Evolutionary conservation across 2,797 vertebrate species (phyloP), one percentile per base, ranked within the genome.

Genomic region (Natrix natrix): DNA sequence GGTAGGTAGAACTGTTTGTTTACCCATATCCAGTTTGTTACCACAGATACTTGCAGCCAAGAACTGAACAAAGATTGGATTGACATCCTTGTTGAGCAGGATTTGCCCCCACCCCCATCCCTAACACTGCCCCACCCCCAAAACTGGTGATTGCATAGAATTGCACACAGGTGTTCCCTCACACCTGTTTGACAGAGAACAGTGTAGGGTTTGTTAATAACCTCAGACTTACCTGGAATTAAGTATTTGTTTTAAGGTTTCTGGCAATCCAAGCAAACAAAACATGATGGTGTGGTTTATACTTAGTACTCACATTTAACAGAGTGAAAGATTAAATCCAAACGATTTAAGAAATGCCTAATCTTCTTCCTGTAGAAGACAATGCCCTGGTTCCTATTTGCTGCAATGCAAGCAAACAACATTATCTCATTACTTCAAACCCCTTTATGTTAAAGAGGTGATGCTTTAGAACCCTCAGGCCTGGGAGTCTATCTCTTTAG

Each of bases 11-110:
- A 95, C 66, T 0, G 3, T 91, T 91, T 96, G 91, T 93, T 95
- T 97, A 96, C 97, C 95, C 94, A 92, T 95, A 95, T 95, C 94
- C 94, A 92, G 94, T 95, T 95, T 96, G 94, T 94, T 94, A 93
- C 95, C 95, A 97, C 94, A 96, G 95, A 95, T 96, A 94, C 96
- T 96, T 95, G 96, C 95, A 28, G 16, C 92, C 90, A 94, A 94
- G 91, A 91, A 90, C 90, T 93, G 93, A 96, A 94, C 93, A 96
- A 96, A 96, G 95, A 97, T 94, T 95, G 95, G 95, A 95, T 94
- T 97, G 96, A 97, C 97, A 97, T 97, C 97, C 97, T 98, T 98
- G 97, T 98, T 97, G 96, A 97, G 98, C 98, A 98, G 98, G 97
- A 96, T 95, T 94, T 97, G 94, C 94, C 95, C 95, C 95, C 95